A percentile compares a stretch with the other conserved stretches of the same genome.
Conservation (phyloP, 2,113 vertebrate species). For the Ochotona princeps region DNA sequence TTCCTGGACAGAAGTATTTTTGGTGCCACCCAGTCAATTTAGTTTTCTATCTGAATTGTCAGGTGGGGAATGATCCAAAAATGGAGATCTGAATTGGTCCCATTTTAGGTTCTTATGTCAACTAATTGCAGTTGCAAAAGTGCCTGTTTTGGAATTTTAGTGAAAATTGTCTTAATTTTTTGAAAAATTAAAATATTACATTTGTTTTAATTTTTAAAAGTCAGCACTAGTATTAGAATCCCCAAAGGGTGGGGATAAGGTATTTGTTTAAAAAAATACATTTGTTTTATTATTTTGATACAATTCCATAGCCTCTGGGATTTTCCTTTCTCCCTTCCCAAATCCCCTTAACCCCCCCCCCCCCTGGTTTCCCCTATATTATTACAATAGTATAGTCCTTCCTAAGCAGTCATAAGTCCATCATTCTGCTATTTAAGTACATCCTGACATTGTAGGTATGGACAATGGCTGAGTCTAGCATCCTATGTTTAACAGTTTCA, state of each 20-base stretch:
- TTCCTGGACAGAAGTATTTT: conserved; percentile 46
- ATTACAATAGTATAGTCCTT: too few relatives aligned
- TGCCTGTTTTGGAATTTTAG: background rate
- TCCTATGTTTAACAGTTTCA: too few relatives aligned
- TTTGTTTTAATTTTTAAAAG: conserved; percentile 9
- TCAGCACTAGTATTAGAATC: background rate
- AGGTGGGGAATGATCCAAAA: background rate
- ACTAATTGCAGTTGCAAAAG: background rate
- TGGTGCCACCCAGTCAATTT: conserved; percentile 20
- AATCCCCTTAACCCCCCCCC: too few relatives aligned
- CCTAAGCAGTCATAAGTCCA: too few relatives aligned
- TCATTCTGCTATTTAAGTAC: too few relatives aligned
- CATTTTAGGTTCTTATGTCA: conserved; percentile 11
- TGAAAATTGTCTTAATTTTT: conserved; percentile 4
- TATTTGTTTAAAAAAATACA: background rate
- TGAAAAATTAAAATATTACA: too few relatives aligned
- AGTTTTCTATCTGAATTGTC: conserved; percentile 49
- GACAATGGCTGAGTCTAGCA: too few relatives aligned
- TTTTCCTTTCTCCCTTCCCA: too few relatives aligned
- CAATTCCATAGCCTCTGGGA: too few relatives aligned
- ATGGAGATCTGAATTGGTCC: background rate
- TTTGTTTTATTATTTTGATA: too few relatives aligned
- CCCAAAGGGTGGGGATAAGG: background rate
- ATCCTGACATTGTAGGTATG: too few relatives aligned
- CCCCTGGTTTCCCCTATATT: too few relatives aligned